A percentile compares a stretch with the other conserved stretches of the same genome.
Conservation (phyloP, 2,113 vertebrate species). For the Papio anubis region DNA sequence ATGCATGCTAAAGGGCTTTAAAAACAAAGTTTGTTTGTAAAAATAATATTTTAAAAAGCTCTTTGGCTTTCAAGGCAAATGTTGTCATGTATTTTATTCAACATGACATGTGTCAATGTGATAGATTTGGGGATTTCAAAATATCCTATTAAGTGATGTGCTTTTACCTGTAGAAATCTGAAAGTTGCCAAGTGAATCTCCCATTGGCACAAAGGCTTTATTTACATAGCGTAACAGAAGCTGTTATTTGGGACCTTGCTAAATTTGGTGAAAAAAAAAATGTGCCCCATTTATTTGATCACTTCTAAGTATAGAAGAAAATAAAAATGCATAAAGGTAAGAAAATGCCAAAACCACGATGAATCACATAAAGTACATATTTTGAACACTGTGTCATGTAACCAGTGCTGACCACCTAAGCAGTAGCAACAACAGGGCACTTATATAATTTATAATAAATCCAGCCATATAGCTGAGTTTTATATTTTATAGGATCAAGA, state of each 20-base stretch:
- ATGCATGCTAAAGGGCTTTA: background rate
- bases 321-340: background rate
- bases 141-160: background rate
- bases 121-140: background rate
- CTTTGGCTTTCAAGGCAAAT: background rate
- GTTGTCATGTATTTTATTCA: background rate
- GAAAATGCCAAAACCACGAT: background rate
- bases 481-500: background rate
- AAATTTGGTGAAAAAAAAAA: background rate
- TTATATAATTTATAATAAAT: background rate
- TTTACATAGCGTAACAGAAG: background rate
- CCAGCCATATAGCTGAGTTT: background rate
- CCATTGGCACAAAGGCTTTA: background rate
- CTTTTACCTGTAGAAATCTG: background rate
- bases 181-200: no score
- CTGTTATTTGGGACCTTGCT: background rate
- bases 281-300: background rate
- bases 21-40: background rate
- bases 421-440: background rate
- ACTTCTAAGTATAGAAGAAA: constrained; percentile 19
- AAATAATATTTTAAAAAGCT: background rate
- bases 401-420: background rate
- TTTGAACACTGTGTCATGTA: background rate
- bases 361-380: background rate
- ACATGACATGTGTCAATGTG: rapidly evolving